Base-by-base conservation (phyloP, 64 coral and sea anemone genomes). In the Actinia equina region DNA sequence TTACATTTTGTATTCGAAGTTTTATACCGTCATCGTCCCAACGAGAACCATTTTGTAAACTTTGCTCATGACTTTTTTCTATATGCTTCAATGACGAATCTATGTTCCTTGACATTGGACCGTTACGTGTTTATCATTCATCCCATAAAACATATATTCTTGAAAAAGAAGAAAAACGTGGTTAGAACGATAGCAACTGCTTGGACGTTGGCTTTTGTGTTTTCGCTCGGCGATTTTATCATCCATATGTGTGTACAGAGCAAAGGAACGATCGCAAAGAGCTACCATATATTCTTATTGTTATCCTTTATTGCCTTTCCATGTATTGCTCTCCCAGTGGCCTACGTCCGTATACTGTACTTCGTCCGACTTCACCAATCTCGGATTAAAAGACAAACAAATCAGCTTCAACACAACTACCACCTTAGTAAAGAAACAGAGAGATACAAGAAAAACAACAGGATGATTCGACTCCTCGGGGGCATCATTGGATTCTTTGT, bases 51-150 rank as follows among this genome's bases (percentile, higher is more conserved):
- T 58, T 22, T 59, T 56, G 82, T 84, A 0, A n/a, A 41, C 27
- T 56, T 19, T 43, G 17, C 83, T 1, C 27, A 42, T 37, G 59
- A 84, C 56, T 84, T 59, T 61, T 1, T 84, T 10, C 18, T 84
- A 7, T 84, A 84, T 61, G n/a, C 59, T 14, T 84, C 83, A 2
- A 84, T 58, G 46, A 84, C 83, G 52, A 84, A 84, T n/a, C 19
- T 84, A 25, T 84, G 83, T 84, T 17, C 83, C 22, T 43, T 84
- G 2, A 84, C 83, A 17, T 7, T 84, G 49, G 83, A 84, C 27
- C 83, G 83, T 42, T 84, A 84, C 12, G 4, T 84, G 17, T 56
- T 5, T 2, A 61, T 84, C 20, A 49, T 84, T 15, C 83, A 84
- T 20, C 83, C 83, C 26, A 41, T 59, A 18, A 84, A 37, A n/a